Evolutionary conservation across 1,140 invertebrate genomes (phyloP), one percentile per base, ranked within the genome.

Genomic region (Homarus americanus): DNA sequence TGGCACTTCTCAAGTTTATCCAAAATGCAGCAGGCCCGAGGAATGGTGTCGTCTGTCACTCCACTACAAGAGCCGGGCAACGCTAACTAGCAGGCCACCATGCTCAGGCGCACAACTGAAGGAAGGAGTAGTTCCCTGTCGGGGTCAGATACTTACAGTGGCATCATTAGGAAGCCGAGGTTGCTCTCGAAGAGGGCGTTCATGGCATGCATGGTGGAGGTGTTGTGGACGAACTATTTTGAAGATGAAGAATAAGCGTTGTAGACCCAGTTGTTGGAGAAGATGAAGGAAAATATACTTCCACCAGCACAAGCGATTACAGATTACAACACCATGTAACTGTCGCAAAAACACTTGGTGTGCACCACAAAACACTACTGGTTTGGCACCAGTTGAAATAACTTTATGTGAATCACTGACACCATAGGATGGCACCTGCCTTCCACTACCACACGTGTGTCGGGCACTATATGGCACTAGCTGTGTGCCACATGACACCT

Each of bases 131-230:
- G n/a, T n/a, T n/a, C n/a, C n/a, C n/a, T n/a, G n/a, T n/a, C n/a
- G n/a, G n/a, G n/a, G n/a, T n/a, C n/a, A 44, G 85, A 20, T 91
- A 91, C 90, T 91, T 72, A 91, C 90, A 91, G 40, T 87, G 90
- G 90, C 90, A 91, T 91, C 90, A 91, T 91, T 24, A 91, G 90
- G 83, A 91, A 91, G 40, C 90, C 90, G 32, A 91, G 79, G 83
- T 91, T 91, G 83, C 82, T 87, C 83, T 91, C 90, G 90, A 91
- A 91, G 78, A 91, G 84, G 38, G 90, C 90, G 78, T 91, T 91
- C 90, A 91, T 91, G 32, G 90, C 90, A 87, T 91, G 90, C 90
- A 91, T 91, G 36, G 34, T 87, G 90, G 44, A 36, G 90, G 75
- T 82, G 82, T 44, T 78, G 87, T 4, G 53, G 76, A 15, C 24